Evolutionary conservation across 1,140 invertebrate species (phyloP), one percentile per base, ranked within the genome.

Genomic region (Nephotettix cincticeps): DNA sequence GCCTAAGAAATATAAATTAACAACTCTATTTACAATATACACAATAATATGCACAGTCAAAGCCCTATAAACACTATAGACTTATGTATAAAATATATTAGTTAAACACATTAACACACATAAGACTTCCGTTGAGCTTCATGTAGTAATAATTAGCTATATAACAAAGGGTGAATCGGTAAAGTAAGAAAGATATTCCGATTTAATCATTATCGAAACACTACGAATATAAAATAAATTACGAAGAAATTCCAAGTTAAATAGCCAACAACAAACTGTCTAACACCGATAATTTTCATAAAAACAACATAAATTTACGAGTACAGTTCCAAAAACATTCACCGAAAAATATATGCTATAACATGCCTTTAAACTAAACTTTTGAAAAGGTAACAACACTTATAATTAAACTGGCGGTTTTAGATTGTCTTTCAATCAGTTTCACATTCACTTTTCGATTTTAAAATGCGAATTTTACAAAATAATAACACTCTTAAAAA

Each of bases 1-100:
- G 56, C 56, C 56, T 61, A 61, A 23, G 56, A 61, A 29, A 61
- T 21, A 11, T 6, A 23, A 61, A 36, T 36, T 27, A 61, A 61
- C 56, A 61, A 61, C 23, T 6, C 56, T 61, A 61, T 61, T 61
- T 61, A 61, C 56, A 61, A 61, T 61, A 61, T 61, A 61, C 56
- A 61, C 56, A 61, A 61, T 61, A 27, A 29, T 61, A 61, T 61
- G 56, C 56, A 61, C 56, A 61, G 56, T 27, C 21, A 61, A 61
- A 61, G 56, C 56, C 13, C 56, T 61, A 61, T 61, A 61, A 61
- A 61, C 56, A 61, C 56, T 61, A 61, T 61, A 61, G 56, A 61
- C 56, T 61, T 61, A 23, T 61, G 56, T 61, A 61, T 61, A 61
- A 61, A 61, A 61, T 61, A 61, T 29, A 11, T 28, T 61, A 23